Evolutionary conservation across 2,797 vertebrate genomes (phyloP), one percentile per base, ranked within the genome.

Genomic region (Streptopelia turtur): DNA sequence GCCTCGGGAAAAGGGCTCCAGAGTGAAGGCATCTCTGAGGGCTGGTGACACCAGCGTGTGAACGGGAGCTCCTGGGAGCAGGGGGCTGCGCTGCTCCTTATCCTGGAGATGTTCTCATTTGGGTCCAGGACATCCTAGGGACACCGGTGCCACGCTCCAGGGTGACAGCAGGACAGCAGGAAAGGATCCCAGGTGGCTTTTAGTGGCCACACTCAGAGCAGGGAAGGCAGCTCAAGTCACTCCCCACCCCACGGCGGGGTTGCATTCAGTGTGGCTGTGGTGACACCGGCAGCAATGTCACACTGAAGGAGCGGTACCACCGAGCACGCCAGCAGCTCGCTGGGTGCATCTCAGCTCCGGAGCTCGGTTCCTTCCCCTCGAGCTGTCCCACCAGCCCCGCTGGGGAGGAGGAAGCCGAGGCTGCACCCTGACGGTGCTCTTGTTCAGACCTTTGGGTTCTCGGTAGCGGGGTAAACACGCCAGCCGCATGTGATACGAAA

Each of bases 61-160:
- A 45, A 1, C 4, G 33, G 41, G 15, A 39, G 47, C 24, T 61
- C 20, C 75, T 6, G 15, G 65, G 22, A 50, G 50, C 71, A 16
- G 33, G 6, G 37, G 2, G 0, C 30, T 33, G 33, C 1, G 1
- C 4, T 75, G 18, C 24, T 64, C 49, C 11, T 43, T 2, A 5
- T 11, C 21, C 3, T 17, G 7, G 13, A 5, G 24, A 16, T 87
- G 59, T 5, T 63, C 30, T 47, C 22, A 8, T 50, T 27, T 16
- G 69, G 33, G 63, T 15, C 41, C 41, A 6, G 61, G n/a, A 33
- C 30, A 49, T 11, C 5, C 50, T 37, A 61, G 31, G 27, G 18
- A 14, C 25, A 52, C 7, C 0, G 0, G 6, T 50, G 39, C 37
- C 71, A 33, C 1, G 0, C 13, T 63, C 5, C 1, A 0, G 9